Evolutionary conservation across 2,797 vertebrate genomes (phyloP).

Genomic region (Alauda arvensis): DNA sequence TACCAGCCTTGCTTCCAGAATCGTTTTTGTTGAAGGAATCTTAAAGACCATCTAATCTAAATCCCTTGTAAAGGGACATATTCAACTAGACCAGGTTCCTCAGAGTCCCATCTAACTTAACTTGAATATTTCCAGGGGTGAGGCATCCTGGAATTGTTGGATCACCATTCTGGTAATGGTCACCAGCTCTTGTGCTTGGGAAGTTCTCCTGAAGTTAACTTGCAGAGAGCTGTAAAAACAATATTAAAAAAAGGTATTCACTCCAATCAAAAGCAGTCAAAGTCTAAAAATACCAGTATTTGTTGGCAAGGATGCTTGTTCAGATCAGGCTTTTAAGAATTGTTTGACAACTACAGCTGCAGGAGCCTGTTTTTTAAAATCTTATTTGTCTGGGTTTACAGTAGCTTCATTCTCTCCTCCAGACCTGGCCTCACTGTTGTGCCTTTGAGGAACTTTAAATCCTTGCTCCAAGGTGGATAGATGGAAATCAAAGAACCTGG

Average conservation of each 20-base stretch:
- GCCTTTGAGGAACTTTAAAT: neutral
- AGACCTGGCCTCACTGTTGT: neutral
- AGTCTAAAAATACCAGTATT: neutral
- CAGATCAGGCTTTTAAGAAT: neutral
- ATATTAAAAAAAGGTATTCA: neutral
- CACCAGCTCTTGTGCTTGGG: neutral
- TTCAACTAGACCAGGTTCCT: neutral
- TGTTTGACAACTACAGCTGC: neutral
- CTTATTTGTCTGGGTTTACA: neutral
- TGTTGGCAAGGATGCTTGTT: neutral
- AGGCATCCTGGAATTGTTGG: neutral
- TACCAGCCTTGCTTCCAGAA: neutral
- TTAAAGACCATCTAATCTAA: neutral
- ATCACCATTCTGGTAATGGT: neutral
- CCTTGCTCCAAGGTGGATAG: neutral
- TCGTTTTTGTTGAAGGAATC: neutral
- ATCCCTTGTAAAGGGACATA: accelerated
- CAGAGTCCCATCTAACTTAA: neutral
- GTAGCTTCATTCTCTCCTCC: neutral
- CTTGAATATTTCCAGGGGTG: neutral
- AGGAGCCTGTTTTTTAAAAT: neutral
- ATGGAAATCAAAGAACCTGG: neutral
- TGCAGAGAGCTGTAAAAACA: neutral
- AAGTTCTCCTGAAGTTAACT: neutral
- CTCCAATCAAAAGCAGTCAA: neutral